phyloP scores from a whole-genome alignment of 2,113 vertebrate genomes.

The Ochotona princeps region DNA sequence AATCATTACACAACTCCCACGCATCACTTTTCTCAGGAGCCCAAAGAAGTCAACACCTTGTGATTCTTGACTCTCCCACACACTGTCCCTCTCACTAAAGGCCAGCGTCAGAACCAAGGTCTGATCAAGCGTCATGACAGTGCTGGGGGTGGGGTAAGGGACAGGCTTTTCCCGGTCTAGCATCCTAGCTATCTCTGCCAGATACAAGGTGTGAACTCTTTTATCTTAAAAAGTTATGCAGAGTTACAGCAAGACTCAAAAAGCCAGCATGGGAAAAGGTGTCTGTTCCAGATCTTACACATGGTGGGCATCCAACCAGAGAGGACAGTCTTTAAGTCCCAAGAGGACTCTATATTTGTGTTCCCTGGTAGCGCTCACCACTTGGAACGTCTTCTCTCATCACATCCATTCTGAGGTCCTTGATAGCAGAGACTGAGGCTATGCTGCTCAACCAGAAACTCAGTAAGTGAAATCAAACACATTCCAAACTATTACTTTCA shows the following conservation, averaged over 20 bases:
- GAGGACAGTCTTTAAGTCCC: neutral
- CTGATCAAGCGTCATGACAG: no score
- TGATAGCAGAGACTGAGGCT: neutral
- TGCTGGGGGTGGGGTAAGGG: neutral
- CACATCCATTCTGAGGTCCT: neutral
- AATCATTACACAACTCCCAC: neutral
- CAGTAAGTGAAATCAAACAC: neutral
- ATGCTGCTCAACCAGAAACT: neutral
- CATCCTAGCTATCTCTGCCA: neutral
- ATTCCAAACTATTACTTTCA: neutral
- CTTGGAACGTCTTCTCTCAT: neutral
- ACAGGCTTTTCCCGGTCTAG: neutral
- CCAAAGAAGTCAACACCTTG: neutral
- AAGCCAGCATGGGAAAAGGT: neutral
- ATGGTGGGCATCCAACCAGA: accelerated
- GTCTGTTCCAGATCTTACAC: neutral
- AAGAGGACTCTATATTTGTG: no score
- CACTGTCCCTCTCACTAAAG: neutral
- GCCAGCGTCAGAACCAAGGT: neutral
- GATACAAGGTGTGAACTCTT: neutral
- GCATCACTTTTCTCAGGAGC: neutral
- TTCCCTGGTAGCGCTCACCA: accelerated
- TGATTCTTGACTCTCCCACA: neutral
- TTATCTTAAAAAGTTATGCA: neutral
- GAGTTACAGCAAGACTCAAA: neutral